Percentiles rank a stretch among this genome's conserved stretches.
These are phyloP conservation scores for Papilio demoleus DNA, from an alignment of 2,888 invertebrate genomes.

Conservation along the genomic window DNA sequence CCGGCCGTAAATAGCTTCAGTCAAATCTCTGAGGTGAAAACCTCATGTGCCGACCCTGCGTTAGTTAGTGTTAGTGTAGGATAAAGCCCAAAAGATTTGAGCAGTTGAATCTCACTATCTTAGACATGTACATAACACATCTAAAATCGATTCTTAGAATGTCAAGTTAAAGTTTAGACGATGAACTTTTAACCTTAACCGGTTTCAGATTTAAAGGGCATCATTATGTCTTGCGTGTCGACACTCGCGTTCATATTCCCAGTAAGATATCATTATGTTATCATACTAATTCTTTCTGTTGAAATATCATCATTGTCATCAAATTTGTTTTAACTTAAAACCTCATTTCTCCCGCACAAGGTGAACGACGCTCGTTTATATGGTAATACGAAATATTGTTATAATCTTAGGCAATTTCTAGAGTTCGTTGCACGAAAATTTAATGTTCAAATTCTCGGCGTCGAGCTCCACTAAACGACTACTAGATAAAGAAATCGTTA, in stretches of 20 bases:
- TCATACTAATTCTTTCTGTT: background rate
- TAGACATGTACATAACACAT: background rate
- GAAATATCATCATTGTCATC: background rate
- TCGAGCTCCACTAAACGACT: slow-evolving; percentile 35
- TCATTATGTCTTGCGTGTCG: background rate
- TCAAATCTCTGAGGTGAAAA: too few relatives aligned
- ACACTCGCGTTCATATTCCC: background rate
- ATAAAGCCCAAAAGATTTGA: too few relatives aligned
- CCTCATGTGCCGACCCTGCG: too few relatives aligned
- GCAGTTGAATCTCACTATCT: background rate
- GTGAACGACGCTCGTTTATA: slow-evolving; percentile 32
- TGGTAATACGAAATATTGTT: slow-evolving; percentile 38
- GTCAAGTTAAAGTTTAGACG: background rate
- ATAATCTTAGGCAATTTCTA: slow-evolving; percentile 38
- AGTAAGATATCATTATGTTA: background rate
- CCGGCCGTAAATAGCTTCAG: too few relatives aligned
- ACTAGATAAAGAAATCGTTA: slow-evolving; percentile 40
- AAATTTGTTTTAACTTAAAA: slow-evolving; percentile 16
- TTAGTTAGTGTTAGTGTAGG: too few relatives aligned
- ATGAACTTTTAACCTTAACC: background rate
- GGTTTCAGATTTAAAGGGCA: background rate
- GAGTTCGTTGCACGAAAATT: slow-evolving; percentile 33
- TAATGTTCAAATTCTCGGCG: slow-evolving; percentile 36
- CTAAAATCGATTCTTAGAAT: background rate
- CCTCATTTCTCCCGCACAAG: background rate